These are phyloP conservation scores for Forficula auricularia DNA, from an alignment of 1,140 invertebrate genomes.

Conservation along the genomic window DNA sequence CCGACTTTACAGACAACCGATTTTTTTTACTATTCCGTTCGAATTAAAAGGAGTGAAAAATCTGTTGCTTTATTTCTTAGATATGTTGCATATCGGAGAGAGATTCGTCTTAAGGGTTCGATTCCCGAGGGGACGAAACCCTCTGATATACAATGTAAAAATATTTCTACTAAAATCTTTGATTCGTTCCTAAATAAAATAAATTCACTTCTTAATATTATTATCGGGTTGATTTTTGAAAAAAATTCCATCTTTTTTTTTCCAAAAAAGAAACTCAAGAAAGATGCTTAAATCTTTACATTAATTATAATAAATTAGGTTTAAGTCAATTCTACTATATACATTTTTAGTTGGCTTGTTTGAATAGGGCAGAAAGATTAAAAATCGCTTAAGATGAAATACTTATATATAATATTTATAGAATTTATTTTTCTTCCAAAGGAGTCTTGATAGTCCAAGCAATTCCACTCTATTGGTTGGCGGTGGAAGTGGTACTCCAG, in stretches of 20 bases:
- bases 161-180: no score
- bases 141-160: no score
- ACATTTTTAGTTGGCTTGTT: background rate
- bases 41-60: no score
- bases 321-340: background rate
- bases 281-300: background rate
- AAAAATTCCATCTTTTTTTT: background rate
- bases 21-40: no score
- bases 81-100: no score
- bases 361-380: background rate
- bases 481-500: constrained; percentile 16
- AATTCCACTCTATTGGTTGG: constrained; percentile 33
- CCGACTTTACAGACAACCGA: no score
- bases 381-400: background rate
- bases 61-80: no score
- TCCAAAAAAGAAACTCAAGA: background rate
- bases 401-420: constrained; percentile 1
- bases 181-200: no score
- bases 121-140: no score
- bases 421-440: constrained; percentile 6
- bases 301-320: background rate
- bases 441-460: constrained; percentile 37
- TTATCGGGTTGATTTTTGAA: no score
- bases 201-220: no score
- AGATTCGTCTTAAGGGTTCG: no score